Base-by-base conservation (phyloP, 2,888 invertebrate species). In the Acrobasis suavella region DNA sequence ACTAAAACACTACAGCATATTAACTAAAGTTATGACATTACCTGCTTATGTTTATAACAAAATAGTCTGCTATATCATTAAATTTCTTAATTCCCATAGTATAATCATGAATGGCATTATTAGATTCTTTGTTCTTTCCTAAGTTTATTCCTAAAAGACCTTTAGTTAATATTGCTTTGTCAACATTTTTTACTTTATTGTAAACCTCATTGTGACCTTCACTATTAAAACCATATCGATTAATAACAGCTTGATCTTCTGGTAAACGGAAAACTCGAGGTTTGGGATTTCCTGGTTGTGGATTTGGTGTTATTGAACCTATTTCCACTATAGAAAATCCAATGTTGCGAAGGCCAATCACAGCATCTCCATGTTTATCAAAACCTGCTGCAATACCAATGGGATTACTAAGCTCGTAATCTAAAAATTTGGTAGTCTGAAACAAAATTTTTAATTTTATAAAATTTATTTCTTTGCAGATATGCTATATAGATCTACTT, bases 301-400 rank as follows among this genome's bases (percentile, higher is more conserved):
- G 97, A 74, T 95, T 82, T 0, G 99, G 99, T 1, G 99, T 99
- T 0, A 99, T 96, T 6, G 98, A 98, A 65, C 99, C 99, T 73
- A 99, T 95, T 94, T 99, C 99, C 22, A 99, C 95, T 85, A 98
- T 97, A 7, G 99, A 97, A 88, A 99, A 99, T 0, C 99, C 99
- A 64, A 98, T 89, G 75, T 95, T 95, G 66, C 94, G 93, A 50
- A 99, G 87, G 0, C 97, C 97, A 74, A 95, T 86, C 1, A 98
- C 93, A 22, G 97, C 98, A 91, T 99, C 98, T 8, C 96, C 99
- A 87, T 99, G 96, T 86, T 99, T 99, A 86, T 99, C 99, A 90
- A 99, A 99, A 8, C 99, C 99, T 64, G 99, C 99, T 37, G 99
- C 99, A 77, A 99, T 95, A n/a, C 99, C 99, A 72, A 99, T 87